Conservation (phyloP, 2,888 invertebrate species). For the Ptilodon capucinus region DNA sequence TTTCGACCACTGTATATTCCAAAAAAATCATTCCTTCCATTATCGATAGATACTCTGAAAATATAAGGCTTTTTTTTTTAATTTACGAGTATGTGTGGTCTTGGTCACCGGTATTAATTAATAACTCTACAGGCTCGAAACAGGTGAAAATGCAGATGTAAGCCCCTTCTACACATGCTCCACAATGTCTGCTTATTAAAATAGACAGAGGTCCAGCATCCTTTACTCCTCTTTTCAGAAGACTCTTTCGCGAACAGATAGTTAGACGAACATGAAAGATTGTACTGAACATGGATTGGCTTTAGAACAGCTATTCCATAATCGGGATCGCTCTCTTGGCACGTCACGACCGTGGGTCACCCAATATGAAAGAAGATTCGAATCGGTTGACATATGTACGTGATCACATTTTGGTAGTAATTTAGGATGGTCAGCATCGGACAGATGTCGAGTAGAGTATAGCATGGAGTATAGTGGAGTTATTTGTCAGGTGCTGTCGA, state of each 20-base stretch:
- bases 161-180: neutral
- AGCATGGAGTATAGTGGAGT: neutral
- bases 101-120: too few species aligned
- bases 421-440: neutral
- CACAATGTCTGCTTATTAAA: neutral
- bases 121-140: too few species aligned
- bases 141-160: neutral
- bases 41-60: too few species aligned
- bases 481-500: constrained; percentile 89
- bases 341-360: neutral
- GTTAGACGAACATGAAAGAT: constrained; percentile 1
- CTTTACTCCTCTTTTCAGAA: neutral
- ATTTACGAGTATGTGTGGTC: too few species aligned
- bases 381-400: neutral
- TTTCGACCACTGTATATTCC: too few species aligned
- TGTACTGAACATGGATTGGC: neutral
- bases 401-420: neutral
- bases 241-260: neutral
- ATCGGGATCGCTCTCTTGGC: neutral
- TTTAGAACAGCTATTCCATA: constrained; percentile 2
- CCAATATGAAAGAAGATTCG: neutral
- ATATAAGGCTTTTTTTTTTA: too few species aligned
- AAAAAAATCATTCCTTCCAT: too few species aligned
- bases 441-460: too few species aligned
- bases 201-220: neutral